These are phyloP conservation scores for Oncorhynchus clarkii DNA, from an alignment of 2,113 vertebrate genomes.

Conservation along the genomic window DNA sequence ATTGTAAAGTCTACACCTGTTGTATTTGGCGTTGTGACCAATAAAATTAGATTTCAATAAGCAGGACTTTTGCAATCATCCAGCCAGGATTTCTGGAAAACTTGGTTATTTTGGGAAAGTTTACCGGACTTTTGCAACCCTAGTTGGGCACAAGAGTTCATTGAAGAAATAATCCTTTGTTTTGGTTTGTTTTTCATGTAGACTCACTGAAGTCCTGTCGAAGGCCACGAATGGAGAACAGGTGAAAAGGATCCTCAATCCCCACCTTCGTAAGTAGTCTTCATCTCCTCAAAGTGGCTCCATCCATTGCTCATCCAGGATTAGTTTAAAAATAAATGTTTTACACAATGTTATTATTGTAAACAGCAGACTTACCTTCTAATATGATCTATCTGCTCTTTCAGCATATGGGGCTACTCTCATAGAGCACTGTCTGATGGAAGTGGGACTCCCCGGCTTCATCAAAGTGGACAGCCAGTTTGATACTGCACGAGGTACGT, in stretches of 20 bases:
- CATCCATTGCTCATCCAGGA: too few relatives aligned
- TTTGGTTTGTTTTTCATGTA: conserved; percentile 46
- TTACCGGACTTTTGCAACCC: too few relatives aligned
- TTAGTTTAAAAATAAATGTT: too few relatives aligned
- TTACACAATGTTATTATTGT: neutral
- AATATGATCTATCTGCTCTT: neutral
- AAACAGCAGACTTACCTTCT: neutral
- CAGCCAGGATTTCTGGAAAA: too few relatives aligned
- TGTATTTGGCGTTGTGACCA: too few relatives aligned
- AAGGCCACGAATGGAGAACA: conserved; percentile 82
- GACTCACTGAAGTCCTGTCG: conserved; percentile 84
- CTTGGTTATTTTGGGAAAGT: too few relatives aligned
- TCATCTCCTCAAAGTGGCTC: neutral
- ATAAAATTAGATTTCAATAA: too few relatives aligned
- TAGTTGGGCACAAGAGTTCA: too few relatives aligned
- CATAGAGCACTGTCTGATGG: conserved; percentile 92
- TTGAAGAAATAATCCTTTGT: neutral
- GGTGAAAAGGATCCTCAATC: conserved; percentile 89
- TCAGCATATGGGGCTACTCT: conserved; percentile 89
- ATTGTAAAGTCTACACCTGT: too few relatives aligned
- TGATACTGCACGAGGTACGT: conserved; percentile 69
- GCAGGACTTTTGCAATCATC: too few relatives aligned
- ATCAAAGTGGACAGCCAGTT: conserved; percentile 80
- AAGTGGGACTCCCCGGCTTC: conserved; percentile 79
- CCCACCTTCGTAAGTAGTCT: conserved; percentile 86